Base-by-base conservation (phyloP, 1,140 invertebrate genomes). In the Drosophila pseudoananassae region DNA sequence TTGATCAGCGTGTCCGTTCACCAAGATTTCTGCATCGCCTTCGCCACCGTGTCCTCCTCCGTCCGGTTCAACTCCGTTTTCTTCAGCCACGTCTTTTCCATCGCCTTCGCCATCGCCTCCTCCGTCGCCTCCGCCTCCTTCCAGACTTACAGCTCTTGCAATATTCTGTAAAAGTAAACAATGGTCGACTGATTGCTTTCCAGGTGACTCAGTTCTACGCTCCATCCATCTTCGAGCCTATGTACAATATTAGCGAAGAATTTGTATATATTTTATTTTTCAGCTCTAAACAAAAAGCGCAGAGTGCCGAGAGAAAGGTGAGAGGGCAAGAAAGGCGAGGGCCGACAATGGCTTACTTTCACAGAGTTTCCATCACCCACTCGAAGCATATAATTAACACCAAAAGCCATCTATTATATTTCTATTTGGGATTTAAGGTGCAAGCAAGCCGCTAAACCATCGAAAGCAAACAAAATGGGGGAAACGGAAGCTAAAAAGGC, bases 161-260 rank as follows among this genome's bases (percentile, higher is more conserved):
- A 83, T 82, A 90, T 90, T 91, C 90, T 91, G 90, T 76, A 91
- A 91, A 91, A 91, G 90, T 91, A 91, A 91, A 91, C 90, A 91
- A 90, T 91, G 90, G 90, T 91, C 90, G 88, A 91, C 90, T 91
- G 88, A 91, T 91, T 91, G 76, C 76, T 90, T 90, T 78, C 76
- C 69, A 56, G 46, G 58, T 69, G 58, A 36, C 47, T 71, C 71
- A 54, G 17, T 33, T 50, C 64, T 69, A 71, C 53, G 33, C 10
- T 68, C 63, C 66, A 68, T 49, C 45, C 56, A 72, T 53, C 49
- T 54, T 66, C 14, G 40, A 61, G 68, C 43, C 68, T 54, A 72
- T 72, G 20, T 75, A 75, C 59, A 75, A 51, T 61, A n/a, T n/a
- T 10, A 14, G 27, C 20, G 50, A 20, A 27, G 10, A 20, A 23